Evolutionary conservation across 2,797 vertebrate species (phyloP).

Genomic region (Phrynocephalus guinanensis): DNA sequence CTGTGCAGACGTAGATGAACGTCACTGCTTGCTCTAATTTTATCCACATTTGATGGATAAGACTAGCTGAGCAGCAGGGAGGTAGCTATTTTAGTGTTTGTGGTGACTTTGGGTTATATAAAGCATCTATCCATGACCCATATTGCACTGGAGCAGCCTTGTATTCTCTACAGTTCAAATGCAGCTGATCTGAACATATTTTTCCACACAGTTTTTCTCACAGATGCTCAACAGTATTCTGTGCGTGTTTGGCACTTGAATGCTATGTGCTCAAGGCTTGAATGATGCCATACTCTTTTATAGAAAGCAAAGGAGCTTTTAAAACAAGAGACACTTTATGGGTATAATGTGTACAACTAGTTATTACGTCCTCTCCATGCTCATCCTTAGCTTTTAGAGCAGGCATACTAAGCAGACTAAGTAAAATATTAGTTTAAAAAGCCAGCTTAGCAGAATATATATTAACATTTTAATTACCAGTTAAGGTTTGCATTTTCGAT

Average conservation of each 20-base stretch:
- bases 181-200: conserved; percentile 60
- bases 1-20: conserved; percentile 89
- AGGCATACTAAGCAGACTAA: background rate
- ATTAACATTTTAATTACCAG: background rate
- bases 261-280: accelerated
- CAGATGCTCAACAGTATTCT: accelerated
- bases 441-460: background rate
- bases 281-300: conserved; percentile 17
- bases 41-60: conserved; percentile 93
- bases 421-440: background rate
- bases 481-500: background rate
- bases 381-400: background rate
- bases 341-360: background rate
- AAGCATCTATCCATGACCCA: conserved; percentile 81
- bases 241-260: background rate
- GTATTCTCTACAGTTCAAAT: conserved; percentile 47
- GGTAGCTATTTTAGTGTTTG: conserved; percentile 91
- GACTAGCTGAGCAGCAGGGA: conserved; percentile 91
- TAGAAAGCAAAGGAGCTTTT: conserved; percentile 6
- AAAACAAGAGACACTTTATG: background rate
- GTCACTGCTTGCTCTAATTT: conserved; percentile 97
- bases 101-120: conserved; percentile 87
- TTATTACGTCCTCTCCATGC: background rate
- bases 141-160: conserved; percentile 75
- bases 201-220: conserved; percentile 29